These are phyloP conservation scores for Xanthia icteritia DNA, from an alignment of 2,888 invertebrate species.

Conservation along the genomic window DNA sequence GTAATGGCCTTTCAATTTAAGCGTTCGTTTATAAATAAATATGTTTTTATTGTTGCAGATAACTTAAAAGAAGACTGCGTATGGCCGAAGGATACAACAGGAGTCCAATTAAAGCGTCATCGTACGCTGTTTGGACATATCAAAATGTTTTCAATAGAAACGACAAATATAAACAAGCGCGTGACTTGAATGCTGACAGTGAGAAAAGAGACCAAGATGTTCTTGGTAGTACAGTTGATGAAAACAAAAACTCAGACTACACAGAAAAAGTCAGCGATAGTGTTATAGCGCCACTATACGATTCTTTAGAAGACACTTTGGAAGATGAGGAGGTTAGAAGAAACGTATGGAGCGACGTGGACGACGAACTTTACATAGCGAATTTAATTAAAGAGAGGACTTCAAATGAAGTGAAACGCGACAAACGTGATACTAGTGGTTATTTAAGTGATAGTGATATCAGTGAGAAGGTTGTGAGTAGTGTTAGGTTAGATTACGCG, in stretches of 20 bases:
- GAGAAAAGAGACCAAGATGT: slow-evolving; percentile 71
- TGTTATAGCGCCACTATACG: slow-evolving; percentile 80
- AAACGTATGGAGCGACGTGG: slow-evolving; percentile 88
- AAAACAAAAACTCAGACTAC: slow-evolving; percentile 55
- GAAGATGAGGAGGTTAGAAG: slow-evolving; percentile 85
- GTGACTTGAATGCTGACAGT: slow-evolving; percentile 65
- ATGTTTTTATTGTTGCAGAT: slow-evolving; percentile 84
- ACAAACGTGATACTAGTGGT: slow-evolving; percentile 85
- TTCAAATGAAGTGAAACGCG: slow-evolving; percentile 85
- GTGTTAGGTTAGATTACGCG: slow-evolving; percentile 90
- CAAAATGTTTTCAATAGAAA: slow-evolving; percentile 78
- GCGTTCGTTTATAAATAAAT: slow-evolving; percentile 60
- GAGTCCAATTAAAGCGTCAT: slow-evolving; percentile 86
- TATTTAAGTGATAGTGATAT: slow-evolving; percentile 87
- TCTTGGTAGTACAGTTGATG: slow-evolving; percentile 64
- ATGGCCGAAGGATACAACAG: slow-evolving; percentile 86
- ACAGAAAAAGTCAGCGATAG: slow-evolving; percentile 61
- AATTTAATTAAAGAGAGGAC: slow-evolving; percentile 85
- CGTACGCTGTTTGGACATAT: slow-evolving; percentile 86
- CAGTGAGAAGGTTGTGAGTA: slow-evolving; percentile 89
- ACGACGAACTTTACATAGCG: slow-evolving; percentile 89
- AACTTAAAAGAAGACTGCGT: slow-evolving; percentile 84
- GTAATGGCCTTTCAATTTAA: slow-evolving; percentile 64
- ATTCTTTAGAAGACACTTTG: slow-evolving; percentile 63
- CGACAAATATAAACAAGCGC: slow-evolving; percentile 58